phyloP scores from a whole-genome alignment of 1,140 invertebrate genomes.

The Theocolax elegans region DNA sequence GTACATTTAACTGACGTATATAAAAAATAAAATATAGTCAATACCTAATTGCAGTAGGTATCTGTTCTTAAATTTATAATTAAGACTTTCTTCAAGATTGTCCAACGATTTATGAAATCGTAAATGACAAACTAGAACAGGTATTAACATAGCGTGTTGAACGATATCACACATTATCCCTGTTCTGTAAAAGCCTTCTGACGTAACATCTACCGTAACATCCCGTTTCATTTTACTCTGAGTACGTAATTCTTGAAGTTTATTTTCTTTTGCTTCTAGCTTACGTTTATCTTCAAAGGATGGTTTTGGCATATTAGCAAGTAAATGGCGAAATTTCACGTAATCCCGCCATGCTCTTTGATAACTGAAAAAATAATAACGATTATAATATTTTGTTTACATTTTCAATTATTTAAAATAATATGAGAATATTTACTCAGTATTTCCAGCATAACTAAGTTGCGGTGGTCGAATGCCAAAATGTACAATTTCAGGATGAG shows the following conservation, averaged over 20 bases:
- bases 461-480: conserved; percentile 95
- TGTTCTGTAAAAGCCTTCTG: conserved; percentile 90
- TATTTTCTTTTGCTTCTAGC: conserved; percentile 88
- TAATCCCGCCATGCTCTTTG: conserved; percentile 97
- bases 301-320: conserved; percentile 96
- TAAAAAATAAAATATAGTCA: no score
- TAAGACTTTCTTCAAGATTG: conserved; percentile 82
- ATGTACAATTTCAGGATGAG: conserved; percentile 91
- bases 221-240: conserved; percentile 95
- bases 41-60: conserved; percentile 83
- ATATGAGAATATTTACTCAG: conserved; percentile 73
- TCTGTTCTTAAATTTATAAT: conserved; percentile 91
- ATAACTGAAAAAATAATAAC: conserved; percentile 74
- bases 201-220: conserved; percentile 91
- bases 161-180: conserved; percentile 97
- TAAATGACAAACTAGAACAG: conserved; percentile 91
- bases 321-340: conserved; percentile 93
- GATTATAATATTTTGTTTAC: no score
- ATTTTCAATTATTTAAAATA: no score
- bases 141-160: conserved; percentile 94
- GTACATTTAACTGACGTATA: no score
- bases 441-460: conserved; percentile 94
- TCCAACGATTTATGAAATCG: conserved; percentile 93
- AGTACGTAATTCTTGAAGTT: conserved; percentile 89
- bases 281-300: conserved; percentile 91